phyloP scores from a whole-genome alignment of 2,888 invertebrate species.

The Pedicia rivosa region DNA sequence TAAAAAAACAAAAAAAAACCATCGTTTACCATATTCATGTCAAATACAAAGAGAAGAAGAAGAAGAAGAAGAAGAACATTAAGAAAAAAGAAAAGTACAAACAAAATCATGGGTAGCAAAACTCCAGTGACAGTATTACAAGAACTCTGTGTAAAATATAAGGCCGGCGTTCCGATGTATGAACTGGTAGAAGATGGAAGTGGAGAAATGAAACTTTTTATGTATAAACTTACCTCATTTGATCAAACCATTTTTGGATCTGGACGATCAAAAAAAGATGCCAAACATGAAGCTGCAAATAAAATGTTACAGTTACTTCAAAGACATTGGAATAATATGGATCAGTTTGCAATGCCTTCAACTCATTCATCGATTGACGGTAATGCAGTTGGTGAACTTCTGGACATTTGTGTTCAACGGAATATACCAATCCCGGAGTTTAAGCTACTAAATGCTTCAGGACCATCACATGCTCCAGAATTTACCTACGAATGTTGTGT shows the following conservation, averaged over 20 bases:
- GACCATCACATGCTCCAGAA: constrained; percentile 25
- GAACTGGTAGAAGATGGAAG: constrained; percentile 19
- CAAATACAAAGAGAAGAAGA: too few species aligned
- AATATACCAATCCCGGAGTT: constrained; percentile 25
- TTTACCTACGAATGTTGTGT: constrained; percentile 24
- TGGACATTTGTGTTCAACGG: constrained; percentile 25
- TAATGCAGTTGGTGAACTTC: constrained; percentile 23
- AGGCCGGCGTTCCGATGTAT: constrained; percentile 18
- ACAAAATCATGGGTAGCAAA: too few species aligned
- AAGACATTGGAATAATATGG: constrained; percentile 30
- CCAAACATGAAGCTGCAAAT: constrained; percentile 28
- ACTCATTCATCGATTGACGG: constrained; percentile 13
- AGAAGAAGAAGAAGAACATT: too few species aligned
- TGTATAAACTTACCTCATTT: constrained; percentile 24
- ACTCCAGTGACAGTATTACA: constrained; percentile 25
- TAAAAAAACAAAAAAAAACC: too few species aligned
- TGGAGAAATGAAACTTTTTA: constrained; percentile 18
- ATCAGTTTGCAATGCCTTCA: constrained; percentile 17
- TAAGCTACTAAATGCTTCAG: constrained; percentile 24
- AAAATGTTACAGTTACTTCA: too few species aligned
- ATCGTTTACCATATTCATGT: too few species aligned
- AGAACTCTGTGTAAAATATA: constrained; percentile 24
- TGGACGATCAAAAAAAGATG: constrained; percentile 32
- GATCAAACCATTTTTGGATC: constrained; percentile 26
- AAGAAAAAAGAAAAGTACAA: too few species aligned